Conservation (phyloP, 2,113 vertebrate genomes). For the Rhinoderma darwinii region DNA sequence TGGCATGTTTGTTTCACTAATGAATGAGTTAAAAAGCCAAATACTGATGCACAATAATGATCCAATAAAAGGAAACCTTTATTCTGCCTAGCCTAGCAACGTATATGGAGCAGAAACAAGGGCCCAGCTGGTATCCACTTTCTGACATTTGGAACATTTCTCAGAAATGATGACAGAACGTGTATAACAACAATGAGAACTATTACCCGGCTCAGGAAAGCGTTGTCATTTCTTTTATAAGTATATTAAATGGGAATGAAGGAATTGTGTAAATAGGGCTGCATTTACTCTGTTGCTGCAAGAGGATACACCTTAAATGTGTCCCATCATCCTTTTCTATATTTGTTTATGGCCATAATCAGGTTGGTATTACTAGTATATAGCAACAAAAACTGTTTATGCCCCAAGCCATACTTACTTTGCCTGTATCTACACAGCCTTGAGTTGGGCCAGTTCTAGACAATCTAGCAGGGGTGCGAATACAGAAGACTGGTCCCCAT, state of each 20-base stretch:
- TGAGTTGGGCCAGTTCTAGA: no score
- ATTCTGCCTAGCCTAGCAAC: background rate
- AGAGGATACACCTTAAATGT: background rate
- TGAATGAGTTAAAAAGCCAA: background rate
- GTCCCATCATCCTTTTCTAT: background rate
- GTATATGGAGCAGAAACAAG: background rate
- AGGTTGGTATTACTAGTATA: no score
- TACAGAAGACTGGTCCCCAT: no score
- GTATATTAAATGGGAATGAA: background rate
- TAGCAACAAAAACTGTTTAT: no score
- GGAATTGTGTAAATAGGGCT: background rate
- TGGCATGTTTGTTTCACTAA: no score
- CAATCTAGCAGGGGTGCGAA: no score
- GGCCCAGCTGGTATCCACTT: slow-evolving; percentile 24
- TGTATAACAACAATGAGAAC: background rate
- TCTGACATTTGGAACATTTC: background rate
- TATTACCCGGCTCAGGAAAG: background rate
- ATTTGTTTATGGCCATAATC: no score
- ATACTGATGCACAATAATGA: background rate
- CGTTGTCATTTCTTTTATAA: background rate
- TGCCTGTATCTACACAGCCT: no score
- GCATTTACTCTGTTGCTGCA: background rate
- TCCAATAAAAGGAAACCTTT: background rate
- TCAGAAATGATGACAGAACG: background rate
- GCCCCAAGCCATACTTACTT: no score